Conservation (phyloP, 1,140 invertebrate species). For the Limonius californicus region DNA sequence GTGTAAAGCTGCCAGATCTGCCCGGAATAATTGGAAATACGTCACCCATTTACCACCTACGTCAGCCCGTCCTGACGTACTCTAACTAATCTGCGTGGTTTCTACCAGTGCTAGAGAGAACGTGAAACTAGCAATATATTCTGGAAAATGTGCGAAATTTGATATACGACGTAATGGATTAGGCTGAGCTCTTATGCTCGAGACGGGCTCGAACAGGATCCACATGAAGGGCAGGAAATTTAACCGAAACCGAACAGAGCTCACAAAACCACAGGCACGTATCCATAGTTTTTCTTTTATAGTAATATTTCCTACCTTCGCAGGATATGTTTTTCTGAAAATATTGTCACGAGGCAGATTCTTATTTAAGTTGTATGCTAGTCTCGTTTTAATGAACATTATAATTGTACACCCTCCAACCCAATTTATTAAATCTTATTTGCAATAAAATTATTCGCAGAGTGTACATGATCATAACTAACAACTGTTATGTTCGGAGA, state of each 20-base stretch:
- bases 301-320: no score
- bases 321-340: no score
- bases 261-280: no score
- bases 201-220: conserved; percentile 8
- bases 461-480: no score
- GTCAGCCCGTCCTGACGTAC: conserved; percentile 7
- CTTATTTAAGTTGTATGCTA: no score
- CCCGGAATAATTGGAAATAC: conserved; percentile 5
- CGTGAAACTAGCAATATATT: conserved; percentile 15
- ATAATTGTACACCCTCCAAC: no score
- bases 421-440: no score
- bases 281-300: no score
- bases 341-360: no score
- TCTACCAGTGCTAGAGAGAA: conserved; percentile 2
- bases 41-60: conserved; percentile 9
- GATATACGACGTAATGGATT: conserved; percentile 13
- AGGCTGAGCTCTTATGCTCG: background rate
- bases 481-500: no score
- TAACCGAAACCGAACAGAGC: conserved; percentile 2
- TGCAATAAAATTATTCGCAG: no score
- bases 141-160: conserved; percentile 13
- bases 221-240: background rate
- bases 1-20: background rate
- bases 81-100: conserved; percentile 4
- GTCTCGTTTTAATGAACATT: no score